Evolutionary conservation across 2,113 vertebrate species (phyloP).

Genomic region (Peromyscus polionotus): DNA sequence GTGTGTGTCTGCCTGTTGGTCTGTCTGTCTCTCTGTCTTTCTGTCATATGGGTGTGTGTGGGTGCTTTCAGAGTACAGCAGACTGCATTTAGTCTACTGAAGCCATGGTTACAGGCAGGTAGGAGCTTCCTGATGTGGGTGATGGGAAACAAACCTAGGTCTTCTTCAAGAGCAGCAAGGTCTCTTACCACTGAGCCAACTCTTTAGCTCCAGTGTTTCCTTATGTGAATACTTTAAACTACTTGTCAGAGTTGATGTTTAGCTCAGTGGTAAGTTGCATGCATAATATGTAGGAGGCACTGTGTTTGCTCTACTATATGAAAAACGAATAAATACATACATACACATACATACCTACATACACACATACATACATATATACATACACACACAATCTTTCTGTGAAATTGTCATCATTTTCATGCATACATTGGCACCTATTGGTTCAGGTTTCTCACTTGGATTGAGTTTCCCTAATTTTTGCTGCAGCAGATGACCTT

Average conservation of each 20-base stretch:
- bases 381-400: neutral
- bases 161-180: neutral
- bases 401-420: neutral
- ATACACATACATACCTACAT: neutral
- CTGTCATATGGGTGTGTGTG: neutral
- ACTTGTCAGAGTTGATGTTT: neutral
- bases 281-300: neutral
- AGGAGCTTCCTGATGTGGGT: neutral
- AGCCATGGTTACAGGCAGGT: neutral
- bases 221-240: neutral
- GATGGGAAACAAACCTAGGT: too few relatives aligned
- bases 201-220: neutral
- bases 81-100: neutral
- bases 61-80: neutral
- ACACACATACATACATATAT: neutral
- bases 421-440: too few relatives aligned
- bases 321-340: neutral
- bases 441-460: neutral
- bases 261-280: neutral
- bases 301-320: neutral
- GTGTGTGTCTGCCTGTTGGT: neutral
- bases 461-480: neutral
- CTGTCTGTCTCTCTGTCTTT: neutral
- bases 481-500: neutral
- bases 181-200: neutral